Conservation (phyloP, 2,797 vertebrate species). For the Spondyliosoma cantharus region DNA sequence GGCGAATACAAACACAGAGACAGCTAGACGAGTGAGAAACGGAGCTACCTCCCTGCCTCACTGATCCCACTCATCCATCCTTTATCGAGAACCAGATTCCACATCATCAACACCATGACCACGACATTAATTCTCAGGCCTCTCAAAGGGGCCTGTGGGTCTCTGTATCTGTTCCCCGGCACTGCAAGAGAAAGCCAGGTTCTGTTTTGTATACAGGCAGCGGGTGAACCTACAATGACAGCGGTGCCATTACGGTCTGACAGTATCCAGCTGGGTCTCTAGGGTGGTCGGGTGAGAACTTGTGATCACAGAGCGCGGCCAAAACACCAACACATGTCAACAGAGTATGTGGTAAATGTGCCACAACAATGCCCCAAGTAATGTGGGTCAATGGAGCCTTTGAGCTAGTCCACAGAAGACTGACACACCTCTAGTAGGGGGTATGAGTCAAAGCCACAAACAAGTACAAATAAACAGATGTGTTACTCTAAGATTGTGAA, state of each 20-base stretch:
- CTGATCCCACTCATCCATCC: conserved; percentile 43
- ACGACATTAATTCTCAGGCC: conserved; percentile 48
- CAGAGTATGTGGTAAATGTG: conserved; percentile 38
- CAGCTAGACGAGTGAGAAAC: conserved; percentile 48
- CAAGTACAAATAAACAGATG: background rate
- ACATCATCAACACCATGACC: conserved; percentile 64
- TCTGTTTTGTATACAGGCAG: conserved; percentile 69
- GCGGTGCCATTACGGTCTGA: conserved; percentile 65
- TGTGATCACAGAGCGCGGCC: conserved; percentile 51
- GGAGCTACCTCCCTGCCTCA: conserved; percentile 32
- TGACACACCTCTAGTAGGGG: conserved; percentile 4
- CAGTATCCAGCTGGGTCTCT: conserved; percentile 71
- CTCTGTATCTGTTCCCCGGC: conserved; percentile 37
- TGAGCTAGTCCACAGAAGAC: conserved; percentile 22
- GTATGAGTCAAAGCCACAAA: conserved; percentile 21
- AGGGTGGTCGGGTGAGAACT: conserved; percentile 68
- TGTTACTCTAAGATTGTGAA: conserved; percentile 2
- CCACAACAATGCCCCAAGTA: conserved; percentile 25
- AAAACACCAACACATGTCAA: conserved; percentile 54
- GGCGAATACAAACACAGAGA: conserved; percentile 63
- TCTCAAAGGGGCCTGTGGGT: conserved; percentile 28
- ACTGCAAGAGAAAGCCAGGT: conserved; percentile 45
- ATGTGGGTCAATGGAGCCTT: conserved; percentile 32
- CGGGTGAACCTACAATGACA: conserved; percentile 47
- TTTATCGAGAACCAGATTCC: conserved; percentile 60